A percentile compares a stretch with the other conserved stretches of the same genome.
These are phyloP conservation scores for Zootoca vivipara DNA, from an alignment of 2,113 vertebrate genomes.

Conservation along the genomic window DNA sequence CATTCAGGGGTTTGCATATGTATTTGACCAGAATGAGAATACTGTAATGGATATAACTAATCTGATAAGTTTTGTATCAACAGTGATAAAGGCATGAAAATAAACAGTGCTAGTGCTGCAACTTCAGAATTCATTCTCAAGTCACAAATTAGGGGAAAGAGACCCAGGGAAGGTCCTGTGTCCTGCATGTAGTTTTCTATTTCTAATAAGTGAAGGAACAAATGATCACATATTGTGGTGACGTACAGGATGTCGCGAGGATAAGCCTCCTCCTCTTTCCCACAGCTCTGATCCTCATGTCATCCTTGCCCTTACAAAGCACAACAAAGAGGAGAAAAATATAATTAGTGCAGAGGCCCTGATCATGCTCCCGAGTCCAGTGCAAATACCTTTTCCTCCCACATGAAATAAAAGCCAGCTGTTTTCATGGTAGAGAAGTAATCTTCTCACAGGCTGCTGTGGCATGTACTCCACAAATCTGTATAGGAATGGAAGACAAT, in stretches of 20 bases:
- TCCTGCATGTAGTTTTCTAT: background rate
- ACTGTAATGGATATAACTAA: no score
- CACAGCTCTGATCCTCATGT: background rate
- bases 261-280: background rate
- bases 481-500: background rate
- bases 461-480: background rate
- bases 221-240: background rate
- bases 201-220: background rate
- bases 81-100: background rate
- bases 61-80: no score
- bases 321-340: no score
- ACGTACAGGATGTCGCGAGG: background rate
- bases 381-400: background rate
- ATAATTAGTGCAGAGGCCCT: background rate
- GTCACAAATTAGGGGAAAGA: background rate
- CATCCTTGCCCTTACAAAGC: background rate
- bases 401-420: conserved; percentile 12
- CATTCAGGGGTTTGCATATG: background rate
- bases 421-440: background rate
- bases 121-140: background rate
- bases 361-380: background rate
- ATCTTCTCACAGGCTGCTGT: background rate
- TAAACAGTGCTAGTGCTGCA: background rate
- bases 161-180: background rate
- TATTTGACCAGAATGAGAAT: no score